phyloP scores from a whole-genome alignment of 1,140 invertebrate genomes.

The Hylaeus volcanicus region DNA sequence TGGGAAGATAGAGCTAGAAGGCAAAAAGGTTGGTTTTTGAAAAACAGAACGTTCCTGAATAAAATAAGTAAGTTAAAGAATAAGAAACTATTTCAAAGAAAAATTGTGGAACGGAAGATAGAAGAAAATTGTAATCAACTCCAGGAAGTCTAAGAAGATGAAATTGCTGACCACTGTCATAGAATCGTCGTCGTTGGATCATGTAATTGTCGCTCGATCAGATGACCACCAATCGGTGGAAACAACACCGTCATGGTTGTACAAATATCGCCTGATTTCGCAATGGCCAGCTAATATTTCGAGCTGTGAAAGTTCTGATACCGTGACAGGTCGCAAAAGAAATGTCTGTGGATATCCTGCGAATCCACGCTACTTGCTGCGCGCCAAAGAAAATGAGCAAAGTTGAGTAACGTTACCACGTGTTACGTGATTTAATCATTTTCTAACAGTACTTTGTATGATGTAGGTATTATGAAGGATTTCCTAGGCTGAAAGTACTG shows the following conservation, averaged over 20 bases:
- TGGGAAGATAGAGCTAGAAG: too few species aligned
- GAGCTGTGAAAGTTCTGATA: conserved; percentile 47
- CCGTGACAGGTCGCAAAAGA: conserved; percentile 21
- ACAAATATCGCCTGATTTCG: conserved; percentile 45
- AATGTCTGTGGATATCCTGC: conserved; percentile 36
- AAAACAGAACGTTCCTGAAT: too few species aligned
- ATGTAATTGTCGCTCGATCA: not conserved
- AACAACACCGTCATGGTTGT: not conserved
- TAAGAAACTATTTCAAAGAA: too few species aligned
- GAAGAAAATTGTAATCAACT: too few species aligned
- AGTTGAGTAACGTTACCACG: conserved; percentile 17
- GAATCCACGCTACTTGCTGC: too few species aligned
- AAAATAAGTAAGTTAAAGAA: too few species aligned
- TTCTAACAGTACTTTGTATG: too few species aligned
- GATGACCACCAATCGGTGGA: not conserved
- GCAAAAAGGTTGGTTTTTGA: too few species aligned
- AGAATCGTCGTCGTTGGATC: too few species aligned
- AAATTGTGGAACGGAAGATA: too few species aligned
- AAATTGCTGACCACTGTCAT: too few species aligned
- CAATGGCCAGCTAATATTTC: conserved; percentile 17
- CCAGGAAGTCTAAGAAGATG: too few species aligned
- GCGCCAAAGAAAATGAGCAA: conserved; percentile 14
- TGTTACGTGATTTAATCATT: not conserved
- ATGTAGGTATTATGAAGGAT: not conserved
- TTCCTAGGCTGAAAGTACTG: not conserved